phyloP scores from a whole-genome alignment of 2,113 vertebrate genomes.

The Phalacrocorax carbo region DNA sequence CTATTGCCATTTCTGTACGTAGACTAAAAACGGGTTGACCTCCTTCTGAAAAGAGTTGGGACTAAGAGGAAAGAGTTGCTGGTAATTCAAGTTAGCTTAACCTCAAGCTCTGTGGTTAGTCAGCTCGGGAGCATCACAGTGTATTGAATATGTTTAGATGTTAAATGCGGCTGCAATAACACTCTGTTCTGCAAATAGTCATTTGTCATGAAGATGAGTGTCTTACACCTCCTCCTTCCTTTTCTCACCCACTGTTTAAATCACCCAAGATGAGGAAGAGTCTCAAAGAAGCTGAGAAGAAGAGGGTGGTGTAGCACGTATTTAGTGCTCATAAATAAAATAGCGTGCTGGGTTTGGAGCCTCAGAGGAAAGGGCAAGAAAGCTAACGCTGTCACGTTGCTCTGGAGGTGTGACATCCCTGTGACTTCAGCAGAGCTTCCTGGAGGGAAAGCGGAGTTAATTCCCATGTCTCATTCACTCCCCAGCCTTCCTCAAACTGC shows the following conservation, averaged over 20 bases:
- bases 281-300: background rate
- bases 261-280: slow-evolving; percentile 5
- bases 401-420: background rate
- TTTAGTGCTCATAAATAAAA: background rate
- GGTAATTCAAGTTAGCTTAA: background rate
- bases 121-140: background rate
- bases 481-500: background rate
- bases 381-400: background rate
- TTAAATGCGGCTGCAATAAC: slow-evolving; percentile 33
- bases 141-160: slow-evolving; percentile 4
- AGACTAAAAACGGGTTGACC: background rate
- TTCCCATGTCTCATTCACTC: background rate
- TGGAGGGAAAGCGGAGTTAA: background rate
- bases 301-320: background rate
- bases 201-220: slow-evolving; percentile 58
- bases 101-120: background rate
- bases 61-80: background rate
- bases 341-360: background rate
- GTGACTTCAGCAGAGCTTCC: background rate
- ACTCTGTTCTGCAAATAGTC: slow-evolving; percentile 37
- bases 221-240: slow-evolving; percentile 67
- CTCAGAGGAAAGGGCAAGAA: background rate
- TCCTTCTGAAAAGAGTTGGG: background rate
- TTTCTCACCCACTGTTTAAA: slow-evolving; percentile 50
- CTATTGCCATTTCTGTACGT: background rate